These are phyloP conservation scores for Heliconius cydno DNA, from an alignment of 2,888 invertebrate genomes.

Conservation along the genomic window DNA sequence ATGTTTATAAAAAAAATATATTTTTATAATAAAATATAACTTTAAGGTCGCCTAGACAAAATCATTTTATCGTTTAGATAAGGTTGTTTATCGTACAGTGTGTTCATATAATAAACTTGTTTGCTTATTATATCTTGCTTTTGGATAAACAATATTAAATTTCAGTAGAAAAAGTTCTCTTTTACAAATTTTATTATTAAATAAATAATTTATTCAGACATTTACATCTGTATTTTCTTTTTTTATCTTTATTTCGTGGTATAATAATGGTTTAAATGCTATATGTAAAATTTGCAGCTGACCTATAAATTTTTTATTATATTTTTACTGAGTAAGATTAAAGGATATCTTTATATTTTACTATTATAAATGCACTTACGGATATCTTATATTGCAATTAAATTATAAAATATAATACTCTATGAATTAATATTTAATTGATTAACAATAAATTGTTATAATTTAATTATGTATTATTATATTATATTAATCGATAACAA, in stretches of 20 bases:
- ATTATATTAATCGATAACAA: not conserved
- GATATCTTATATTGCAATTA: too few relatives aligned
- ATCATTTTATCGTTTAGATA: conserved; percentile 6
- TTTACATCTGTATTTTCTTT: not conserved
- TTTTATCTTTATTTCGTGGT: too few relatives aligned
- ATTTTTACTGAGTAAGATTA: too few relatives aligned
- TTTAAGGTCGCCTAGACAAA: not conserved
- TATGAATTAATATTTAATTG: not conserved
- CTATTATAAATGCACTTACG: too few relatives aligned
- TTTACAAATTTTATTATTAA: too few relatives aligned
- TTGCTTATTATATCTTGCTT: conserved; percentile 1
- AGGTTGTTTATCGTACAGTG: not conserved
- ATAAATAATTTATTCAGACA: too few relatives aligned
- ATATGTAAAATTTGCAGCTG: too few relatives aligned
- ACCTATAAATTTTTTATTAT: too few relatives aligned
- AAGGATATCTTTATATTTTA: too few relatives aligned
- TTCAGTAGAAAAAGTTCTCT: not conserved
- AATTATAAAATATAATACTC: too few relatives aligned
- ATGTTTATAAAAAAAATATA: not conserved
- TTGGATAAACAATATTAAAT: not conserved
- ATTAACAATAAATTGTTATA: conserved; percentile 1
- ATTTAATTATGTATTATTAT: not conserved
- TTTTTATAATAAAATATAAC: not conserved
- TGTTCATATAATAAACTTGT: not conserved
- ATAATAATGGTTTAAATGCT: too few relatives aligned